A percentile compares a stretch with the other conserved stretches of the same genome.
Conservation (phyloP, 2,113 vertebrate genomes). For the Chinchilla lanigera region DNA sequence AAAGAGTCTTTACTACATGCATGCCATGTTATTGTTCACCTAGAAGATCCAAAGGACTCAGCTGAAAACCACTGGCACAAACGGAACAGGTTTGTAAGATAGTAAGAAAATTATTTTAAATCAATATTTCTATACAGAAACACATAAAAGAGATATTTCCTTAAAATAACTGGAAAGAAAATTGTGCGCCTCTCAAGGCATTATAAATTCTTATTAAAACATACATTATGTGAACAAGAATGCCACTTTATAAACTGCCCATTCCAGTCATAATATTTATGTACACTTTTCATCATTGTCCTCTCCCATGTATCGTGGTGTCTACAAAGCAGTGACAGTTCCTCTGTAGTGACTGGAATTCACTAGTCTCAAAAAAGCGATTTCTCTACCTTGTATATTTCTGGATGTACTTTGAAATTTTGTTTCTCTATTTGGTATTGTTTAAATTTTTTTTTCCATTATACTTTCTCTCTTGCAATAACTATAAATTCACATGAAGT, state of each 20-base stretch:
- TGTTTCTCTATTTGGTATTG: background rate
- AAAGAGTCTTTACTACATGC: background rate
- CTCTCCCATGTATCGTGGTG: background rate
- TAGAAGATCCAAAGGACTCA: conserved; percentile 10
- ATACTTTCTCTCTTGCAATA: background rate
- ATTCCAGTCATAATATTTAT: background rate
- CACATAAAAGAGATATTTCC: background rate
- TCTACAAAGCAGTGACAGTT: background rate
- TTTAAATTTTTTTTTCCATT: background rate
- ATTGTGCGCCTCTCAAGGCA: background rate
- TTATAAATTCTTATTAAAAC: background rate
- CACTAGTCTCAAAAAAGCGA: background rate
- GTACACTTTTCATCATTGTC: background rate
- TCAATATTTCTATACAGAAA: background rate
- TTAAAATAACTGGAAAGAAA: conserved; percentile 21
- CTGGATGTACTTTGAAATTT: background rate
- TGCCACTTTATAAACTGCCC: background rate
- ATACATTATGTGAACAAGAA: background rate
- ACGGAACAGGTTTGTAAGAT: background rate
- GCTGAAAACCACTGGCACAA: background rate
- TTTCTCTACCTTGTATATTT: background rate
- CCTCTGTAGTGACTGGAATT: background rate
- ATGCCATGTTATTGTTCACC: background rate
- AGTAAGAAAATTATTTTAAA: conserved; percentile 11
- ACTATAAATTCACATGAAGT: background rate